These are phyloP conservation scores for Pelusios castaneus DNA, from an alignment of 2,113 vertebrate species.

Conservation along the genomic window DNA sequence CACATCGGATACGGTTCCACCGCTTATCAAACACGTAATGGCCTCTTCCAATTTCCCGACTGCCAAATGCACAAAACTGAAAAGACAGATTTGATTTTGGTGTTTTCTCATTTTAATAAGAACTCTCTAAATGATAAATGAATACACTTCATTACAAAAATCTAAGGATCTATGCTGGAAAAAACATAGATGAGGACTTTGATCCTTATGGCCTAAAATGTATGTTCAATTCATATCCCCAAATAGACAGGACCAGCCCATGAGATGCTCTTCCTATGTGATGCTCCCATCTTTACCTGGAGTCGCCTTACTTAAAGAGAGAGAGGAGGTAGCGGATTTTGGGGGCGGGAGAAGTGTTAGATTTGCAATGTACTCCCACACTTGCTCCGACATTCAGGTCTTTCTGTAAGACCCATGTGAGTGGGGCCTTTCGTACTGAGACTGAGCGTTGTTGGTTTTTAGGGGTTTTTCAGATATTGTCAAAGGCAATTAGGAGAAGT, in stretches of 20 bases:
- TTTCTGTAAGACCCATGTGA: neutral
- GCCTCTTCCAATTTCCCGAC: slow-evolving; percentile 93
- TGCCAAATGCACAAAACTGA: slow-evolving; percentile 97
- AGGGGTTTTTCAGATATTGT: neutral
- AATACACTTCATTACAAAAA: neutral
- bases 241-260: neutral
- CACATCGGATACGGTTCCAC: slow-evolving; percentile 93
- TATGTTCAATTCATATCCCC: neutral
- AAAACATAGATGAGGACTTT: accelerated
- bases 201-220: neutral
- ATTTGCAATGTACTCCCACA: neutral
- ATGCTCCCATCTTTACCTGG: neutral
- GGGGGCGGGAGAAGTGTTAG: neutral
- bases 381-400: neutral
- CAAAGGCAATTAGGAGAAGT: neutral
- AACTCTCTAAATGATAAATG: neutral
- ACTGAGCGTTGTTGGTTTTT: neutral
- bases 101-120: neutral
- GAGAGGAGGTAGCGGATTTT: neutral
- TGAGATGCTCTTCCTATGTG: neutral
- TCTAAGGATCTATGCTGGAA: neutral
- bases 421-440: neutral
- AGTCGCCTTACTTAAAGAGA: neutral
- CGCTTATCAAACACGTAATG: slow-evolving; percentile 94
- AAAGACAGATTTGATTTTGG: slow-evolving; percentile 47